A percentile compares a stretch with the other conserved stretches of the same genome.
phyloP scores from a whole-genome alignment of 2,888 invertebrate species.

The Augiades crinisus region DNA sequence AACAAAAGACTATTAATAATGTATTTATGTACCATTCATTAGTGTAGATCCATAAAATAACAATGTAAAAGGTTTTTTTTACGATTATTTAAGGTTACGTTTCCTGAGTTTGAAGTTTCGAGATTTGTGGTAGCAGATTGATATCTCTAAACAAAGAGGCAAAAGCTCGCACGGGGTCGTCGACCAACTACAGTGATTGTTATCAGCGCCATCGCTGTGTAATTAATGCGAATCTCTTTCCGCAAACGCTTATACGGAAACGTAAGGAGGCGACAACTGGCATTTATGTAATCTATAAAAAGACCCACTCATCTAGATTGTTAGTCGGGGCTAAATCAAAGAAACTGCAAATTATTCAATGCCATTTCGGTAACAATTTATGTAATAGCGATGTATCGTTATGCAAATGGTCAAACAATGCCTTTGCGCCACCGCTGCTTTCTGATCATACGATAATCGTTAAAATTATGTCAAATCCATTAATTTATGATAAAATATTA shows the following conservation, averaged over 20 bases:
- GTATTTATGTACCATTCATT: no score
- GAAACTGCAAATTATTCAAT: conserved; percentile 3
- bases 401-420: conserved; percentile 28
- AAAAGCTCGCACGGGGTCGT: conserved; percentile 64
- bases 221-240: conserved; percentile 63
- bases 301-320: conserved; percentile 8
- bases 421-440: conserved; percentile 35
- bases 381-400: conserved; percentile 13
- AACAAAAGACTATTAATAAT: no score
- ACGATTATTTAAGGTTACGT: conserved; percentile 19
- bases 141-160: conserved; percentile 43
- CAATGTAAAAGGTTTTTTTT: no score
- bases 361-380: conserved; percentile 12
- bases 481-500: conserved; percentile 24
- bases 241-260: conserved; percentile 38
- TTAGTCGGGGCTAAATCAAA: neutral
- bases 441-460: conserved; percentile 51
- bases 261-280: conserved; percentile 9
- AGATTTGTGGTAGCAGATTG: conserved; percentile 33
- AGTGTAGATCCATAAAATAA: no score
- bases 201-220: conserved; percentile 57
- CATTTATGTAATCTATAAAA: conserved; percentile 13
- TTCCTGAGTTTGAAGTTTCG: conserved; percentile 15
- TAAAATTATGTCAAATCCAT: conserved; percentile 29
- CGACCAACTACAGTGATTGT: conserved; percentile 56